Conservation (phyloP, 2,113 vertebrate species). For the Tonatia bakeri region DNA sequence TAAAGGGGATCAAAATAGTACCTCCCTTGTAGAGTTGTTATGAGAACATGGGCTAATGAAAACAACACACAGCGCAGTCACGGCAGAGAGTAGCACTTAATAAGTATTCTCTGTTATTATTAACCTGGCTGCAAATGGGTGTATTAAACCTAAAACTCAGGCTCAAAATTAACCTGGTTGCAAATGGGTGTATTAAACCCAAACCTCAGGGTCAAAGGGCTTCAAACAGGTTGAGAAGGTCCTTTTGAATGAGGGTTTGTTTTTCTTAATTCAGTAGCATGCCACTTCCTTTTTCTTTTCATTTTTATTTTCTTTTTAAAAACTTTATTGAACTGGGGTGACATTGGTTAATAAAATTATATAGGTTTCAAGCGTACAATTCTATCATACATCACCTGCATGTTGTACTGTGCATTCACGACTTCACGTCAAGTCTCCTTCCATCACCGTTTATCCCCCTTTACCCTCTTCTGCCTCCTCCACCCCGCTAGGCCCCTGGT, state of each 20-base stretch:
- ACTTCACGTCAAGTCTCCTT: too few species aligned
- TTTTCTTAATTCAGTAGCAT: slow-evolving; percentile 36
- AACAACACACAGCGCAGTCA: not conserved
- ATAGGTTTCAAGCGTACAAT: too few species aligned
- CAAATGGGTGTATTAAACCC: not conserved
- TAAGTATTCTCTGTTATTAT: not conserved
- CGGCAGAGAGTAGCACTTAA: not conserved
- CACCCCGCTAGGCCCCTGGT: too few species aligned
- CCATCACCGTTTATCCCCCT: too few species aligned
- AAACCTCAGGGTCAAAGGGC: not conserved
- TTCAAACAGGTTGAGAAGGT: not conserved
- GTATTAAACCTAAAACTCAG: not conserved
- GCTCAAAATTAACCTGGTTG: not conserved
- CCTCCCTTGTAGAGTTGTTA: not conserved
- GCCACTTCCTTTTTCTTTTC: not conserved
- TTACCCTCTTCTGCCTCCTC: too few species aligned
- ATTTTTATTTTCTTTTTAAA: not conserved
- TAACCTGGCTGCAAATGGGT: not conserved
- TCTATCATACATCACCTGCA: too few species aligned
- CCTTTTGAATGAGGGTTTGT: not conserved
- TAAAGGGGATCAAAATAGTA: not conserved
- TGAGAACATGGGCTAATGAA: not conserved
- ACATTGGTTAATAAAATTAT: not conserved
- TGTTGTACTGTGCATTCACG: too few species aligned
- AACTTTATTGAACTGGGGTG: not conserved